phyloP scores from a whole-genome alignment of 2,888 invertebrate species.

The Seira musarum region DNA sequence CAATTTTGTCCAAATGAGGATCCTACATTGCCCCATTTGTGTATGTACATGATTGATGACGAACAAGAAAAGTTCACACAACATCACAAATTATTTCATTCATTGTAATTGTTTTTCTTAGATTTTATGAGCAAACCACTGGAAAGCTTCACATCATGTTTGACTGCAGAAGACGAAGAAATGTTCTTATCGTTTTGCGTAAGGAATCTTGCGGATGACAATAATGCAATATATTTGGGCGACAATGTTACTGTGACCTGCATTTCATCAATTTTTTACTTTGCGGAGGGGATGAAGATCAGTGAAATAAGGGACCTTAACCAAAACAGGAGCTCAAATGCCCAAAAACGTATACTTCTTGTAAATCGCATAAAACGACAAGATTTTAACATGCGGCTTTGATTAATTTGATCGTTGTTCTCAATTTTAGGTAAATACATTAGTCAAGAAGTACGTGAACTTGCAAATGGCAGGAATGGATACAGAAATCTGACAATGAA shows the following conservation, averaged over 20 bases:
- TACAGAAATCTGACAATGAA: constrained; percentile 23
- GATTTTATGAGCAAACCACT: too few relatives aligned
- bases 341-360: too few relatives aligned
- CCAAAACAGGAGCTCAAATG: not conserved
- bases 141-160: too few relatives aligned
- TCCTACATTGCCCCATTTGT: constrained; percentile 31
- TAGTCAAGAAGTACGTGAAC: too few relatives aligned
- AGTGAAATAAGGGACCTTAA: not conserved
- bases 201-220: constrained; percentile 12
- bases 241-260: constrained; percentile 40
- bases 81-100: too few relatives aligned
- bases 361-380: too few relatives aligned
- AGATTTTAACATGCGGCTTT: too few relatives aligned
- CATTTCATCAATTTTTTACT: constrained; percentile 45
- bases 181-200: constrained; percentile 34
- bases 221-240: constrained; percentile 25
- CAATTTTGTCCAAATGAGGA: constrained; percentile 25
- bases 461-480: constrained; percentile 19
- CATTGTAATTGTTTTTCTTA: too few relatives aligned
- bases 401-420: too few relatives aligned
- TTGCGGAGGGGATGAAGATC: constrained; percentile 26
- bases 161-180: too few relatives aligned
- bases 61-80: too few relatives aligned
- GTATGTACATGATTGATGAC: constrained; percentile 23
- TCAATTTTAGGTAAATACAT: too few relatives aligned